Conservation (phyloP, 2,888 invertebrate species). For the Caenorhabditis macrosperma region DNA sequence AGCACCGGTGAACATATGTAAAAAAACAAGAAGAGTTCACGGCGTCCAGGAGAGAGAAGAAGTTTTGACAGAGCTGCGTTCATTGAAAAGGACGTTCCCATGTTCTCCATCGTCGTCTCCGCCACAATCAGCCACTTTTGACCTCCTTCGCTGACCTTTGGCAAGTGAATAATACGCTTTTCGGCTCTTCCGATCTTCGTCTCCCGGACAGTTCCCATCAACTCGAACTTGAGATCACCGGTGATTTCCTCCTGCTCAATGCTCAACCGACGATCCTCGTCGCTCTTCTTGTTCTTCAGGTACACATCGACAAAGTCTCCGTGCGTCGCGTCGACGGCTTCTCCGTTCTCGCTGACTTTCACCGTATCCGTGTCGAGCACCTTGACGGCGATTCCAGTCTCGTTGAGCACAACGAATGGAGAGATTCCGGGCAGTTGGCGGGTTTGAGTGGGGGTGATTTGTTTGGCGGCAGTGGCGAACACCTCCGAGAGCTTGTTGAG, state of each 20-base stretch:
- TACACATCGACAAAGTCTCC: constrained; percentile 74
- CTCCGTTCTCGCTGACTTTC: constrained; percentile 53
- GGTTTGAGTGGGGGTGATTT: constrained; percentile 74
- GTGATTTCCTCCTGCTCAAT: constrained; percentile 63
- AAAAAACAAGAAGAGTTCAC: constrained; percentile 84
- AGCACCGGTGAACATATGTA: constrained; percentile 94
- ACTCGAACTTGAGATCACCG: constrained; percentile 66
- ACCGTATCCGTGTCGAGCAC: constrained; percentile 61
- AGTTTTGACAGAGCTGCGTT: constrained; percentile 86
- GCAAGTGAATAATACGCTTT: constrained; percentile 89
- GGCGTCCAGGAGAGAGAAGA: constrained; percentile 72
- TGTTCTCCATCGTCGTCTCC: constrained; percentile 89
- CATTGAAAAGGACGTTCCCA: constrained; percentile 89
- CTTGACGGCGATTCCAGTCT: constrained; percentile 75
- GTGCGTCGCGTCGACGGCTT: constrained; percentile 74
- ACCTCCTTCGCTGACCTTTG: constrained; percentile 83
- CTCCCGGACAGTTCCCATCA: constrained; percentile 81
- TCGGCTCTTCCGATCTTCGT: constrained; percentile 91
- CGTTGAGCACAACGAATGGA: constrained; percentile 78
- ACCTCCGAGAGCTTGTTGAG: constrained; percentile 87
- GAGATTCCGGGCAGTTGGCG: constrained; percentile 74
- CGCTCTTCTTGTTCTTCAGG: constrained; percentile 37
- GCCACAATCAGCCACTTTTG: constrained; percentile 89
- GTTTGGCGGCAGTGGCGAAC: constrained; percentile 78
- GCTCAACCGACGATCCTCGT: constrained; percentile 34